Base-by-base conservation (phyloP, 2,113 vertebrate species). In the Eidolon helvum region DNA sequence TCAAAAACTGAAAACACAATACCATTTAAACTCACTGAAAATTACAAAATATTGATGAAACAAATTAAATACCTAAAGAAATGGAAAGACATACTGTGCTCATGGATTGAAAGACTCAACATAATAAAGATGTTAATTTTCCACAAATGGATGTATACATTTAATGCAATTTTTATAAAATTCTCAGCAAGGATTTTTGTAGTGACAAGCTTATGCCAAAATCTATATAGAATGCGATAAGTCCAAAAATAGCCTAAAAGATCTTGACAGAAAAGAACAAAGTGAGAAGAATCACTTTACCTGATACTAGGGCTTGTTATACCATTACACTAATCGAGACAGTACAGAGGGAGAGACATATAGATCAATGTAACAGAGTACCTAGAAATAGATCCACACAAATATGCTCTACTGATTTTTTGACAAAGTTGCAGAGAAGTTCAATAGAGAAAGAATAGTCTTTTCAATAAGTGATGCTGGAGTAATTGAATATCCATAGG, bases 121-220 rank as follows among this genome's bases (percentile, higher is more conserved):
- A 68, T 28, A 63, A 30, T 71, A 71, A 90, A 90, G 28, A 71
- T 40, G 72, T 84, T 40, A 55, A 38, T 72, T 96, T 93, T 38
- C 10, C 53, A 10, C 18, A 71, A 71, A 71, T 11, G 30, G 1
- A 89, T 43, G 10, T 74, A 24, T 26, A 63, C 7, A 75, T 93
- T 48, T 63, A 80, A 50, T 38, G 19, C 7, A 85, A 63, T 22
- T 68, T 45, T 84, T 55, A 43, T 24, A 45, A 90, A 69, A 85
- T 71, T 30, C 38, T 4, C 45, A 77, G 53, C 48, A 91, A 75
- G 7, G 3, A 69, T 33, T 72, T 61, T 63, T 55, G 4, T 71
- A 74, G 43, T 72, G 10, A 66, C 38, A 74, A 40, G 26, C 1
- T 66, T 66, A 30, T 74, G 53, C 10, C 71, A 66, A 90, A 40